A percentile compares a stretch with the other conserved stretches of the same genome.
Conservation (phyloP, 2,113 vertebrate species). For the Chionis minor region DNA sequence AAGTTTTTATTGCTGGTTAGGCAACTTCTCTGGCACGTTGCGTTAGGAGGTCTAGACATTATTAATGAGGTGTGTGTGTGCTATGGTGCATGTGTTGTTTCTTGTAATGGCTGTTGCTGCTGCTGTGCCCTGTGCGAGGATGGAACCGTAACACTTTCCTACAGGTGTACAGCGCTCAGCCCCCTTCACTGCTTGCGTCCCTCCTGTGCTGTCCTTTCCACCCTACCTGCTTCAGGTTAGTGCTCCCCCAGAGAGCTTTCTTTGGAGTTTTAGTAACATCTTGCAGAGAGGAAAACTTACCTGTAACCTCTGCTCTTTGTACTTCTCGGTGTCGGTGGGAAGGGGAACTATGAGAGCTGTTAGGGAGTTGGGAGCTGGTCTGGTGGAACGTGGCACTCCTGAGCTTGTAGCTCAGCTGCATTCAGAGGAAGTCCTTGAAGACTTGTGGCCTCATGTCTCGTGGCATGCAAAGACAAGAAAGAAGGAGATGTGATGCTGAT, state of each 20-base stretch:
- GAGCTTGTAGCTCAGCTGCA: background rate
- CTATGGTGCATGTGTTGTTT: background rate
- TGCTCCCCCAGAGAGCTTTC: background rate
- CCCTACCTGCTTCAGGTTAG: background rate
- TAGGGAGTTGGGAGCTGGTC: background rate
- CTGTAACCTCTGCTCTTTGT: background rate
- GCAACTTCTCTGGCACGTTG: slow-evolving; percentile 35
- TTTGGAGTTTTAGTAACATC: background rate
- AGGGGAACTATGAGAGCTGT: accelerated
- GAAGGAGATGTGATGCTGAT: background rate
- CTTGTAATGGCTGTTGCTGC: background rate
- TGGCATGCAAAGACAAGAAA: background rate
- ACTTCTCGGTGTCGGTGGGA: accelerated
- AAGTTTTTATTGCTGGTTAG: slow-evolving; percentile 51
- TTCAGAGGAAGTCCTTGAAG: background rate
- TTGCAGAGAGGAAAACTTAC: background rate
- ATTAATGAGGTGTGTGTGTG: slow-evolving; percentile 26
- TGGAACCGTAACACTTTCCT: accelerated
- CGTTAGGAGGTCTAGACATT: background rate
- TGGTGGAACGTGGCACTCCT: background rate
- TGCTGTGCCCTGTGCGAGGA: background rate
- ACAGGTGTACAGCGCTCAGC: background rate
- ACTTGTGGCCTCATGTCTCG: background rate
- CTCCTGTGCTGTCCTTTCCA: background rate
- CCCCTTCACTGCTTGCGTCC: background rate